Percentiles rank a stretch among this genome's conserved stretches.
Conservation (phyloP, 2,888 invertebrate species). For the Nyleta sp. region DNA sequence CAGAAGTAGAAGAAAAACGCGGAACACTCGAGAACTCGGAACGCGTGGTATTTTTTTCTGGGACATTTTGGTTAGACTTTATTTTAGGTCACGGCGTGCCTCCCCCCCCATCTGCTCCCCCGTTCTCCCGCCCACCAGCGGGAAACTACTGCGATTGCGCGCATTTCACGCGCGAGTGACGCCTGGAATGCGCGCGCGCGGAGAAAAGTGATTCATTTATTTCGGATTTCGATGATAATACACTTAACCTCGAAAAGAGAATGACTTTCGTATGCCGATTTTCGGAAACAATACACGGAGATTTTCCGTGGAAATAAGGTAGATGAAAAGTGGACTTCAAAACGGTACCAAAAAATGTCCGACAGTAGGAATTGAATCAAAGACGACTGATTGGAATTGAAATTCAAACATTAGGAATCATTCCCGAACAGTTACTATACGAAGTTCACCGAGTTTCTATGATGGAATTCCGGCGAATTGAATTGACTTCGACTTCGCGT, state of each 20-base stretch:
- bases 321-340: too few species aligned
- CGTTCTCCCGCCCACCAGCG: conserved; percentile 29
- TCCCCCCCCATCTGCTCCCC: conserved; percentile 35
- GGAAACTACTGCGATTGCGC: conserved; percentile 56
- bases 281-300: too few species aligned
- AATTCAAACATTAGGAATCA: too few species aligned
- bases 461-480: too few species aligned
- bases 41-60: conserved; percentile 22
- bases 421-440: too few species aligned
- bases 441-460: too few species aligned
- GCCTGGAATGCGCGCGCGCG: conserved; percentile 49
- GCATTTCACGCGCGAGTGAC: conserved; percentile 54
- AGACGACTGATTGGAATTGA: too few species aligned
- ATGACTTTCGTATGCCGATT: too few species aligned
- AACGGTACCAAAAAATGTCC: too few species aligned
- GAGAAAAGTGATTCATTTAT: conserved; percentile 52
- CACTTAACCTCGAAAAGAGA: conserved; percentile 16
- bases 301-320: background rate
- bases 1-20: background rate
- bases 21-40: background rate
- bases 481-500: too few species aligned
- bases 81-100: conserved; percentile 50
- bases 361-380: too few species aligned
- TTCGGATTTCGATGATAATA: too few species aligned
- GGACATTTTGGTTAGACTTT: conserved; percentile 36